Percentiles rank a stretch among this genome's conserved stretches.
Evolutionary conservation across 2,888 invertebrate genomes (phyloP).

Genomic region (Tenthredo amoena): DNA sequence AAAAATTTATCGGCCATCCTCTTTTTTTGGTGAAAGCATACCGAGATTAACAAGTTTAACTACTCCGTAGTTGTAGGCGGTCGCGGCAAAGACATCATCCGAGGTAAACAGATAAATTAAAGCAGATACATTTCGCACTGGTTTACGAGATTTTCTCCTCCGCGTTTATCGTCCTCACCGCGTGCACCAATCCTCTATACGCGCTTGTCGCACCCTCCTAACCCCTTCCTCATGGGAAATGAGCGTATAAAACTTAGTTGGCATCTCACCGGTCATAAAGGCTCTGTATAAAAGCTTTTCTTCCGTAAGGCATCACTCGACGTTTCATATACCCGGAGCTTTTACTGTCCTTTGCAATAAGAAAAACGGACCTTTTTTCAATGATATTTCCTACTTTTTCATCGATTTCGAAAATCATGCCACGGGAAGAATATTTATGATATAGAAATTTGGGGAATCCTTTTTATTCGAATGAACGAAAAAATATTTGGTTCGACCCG

Average conservation of each 20-base stretch:
- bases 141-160: slow-evolving; percentile 38
- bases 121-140: slow-evolving; percentile 46
- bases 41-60: slow-evolving; percentile 49
- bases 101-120: slow-evolving; percentile 46
- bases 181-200: background rate
- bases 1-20: slow-evolving; percentile 36
- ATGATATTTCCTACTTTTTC: background rate
- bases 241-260: slow-evolving; percentile 40
- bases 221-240: slow-evolving; percentile 36
- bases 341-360: background rate
- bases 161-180: slow-evolving; percentile 44
- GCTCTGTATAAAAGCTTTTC: slow-evolving; percentile 46
- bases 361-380: background rate
- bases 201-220: background rate
- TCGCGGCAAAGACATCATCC: slow-evolving; percentile 27
- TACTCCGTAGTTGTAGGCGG: slow-evolving; percentile 45
- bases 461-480: too few relatives aligned
- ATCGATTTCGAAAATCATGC: too few relatives aligned
- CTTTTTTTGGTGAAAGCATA: slow-evolving; percentile 38
- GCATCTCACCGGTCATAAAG: slow-evolving; percentile 33
- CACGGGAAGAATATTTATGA: too few relatives aligned
- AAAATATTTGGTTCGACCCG: too few relatives aligned
- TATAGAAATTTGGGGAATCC: too few relatives aligned
- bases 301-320: background rate
- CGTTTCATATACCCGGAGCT: background rate